Base-by-base conservation (phyloP, 2,113 vertebrate genomes). In the Probosciger aterrimus region DNA sequence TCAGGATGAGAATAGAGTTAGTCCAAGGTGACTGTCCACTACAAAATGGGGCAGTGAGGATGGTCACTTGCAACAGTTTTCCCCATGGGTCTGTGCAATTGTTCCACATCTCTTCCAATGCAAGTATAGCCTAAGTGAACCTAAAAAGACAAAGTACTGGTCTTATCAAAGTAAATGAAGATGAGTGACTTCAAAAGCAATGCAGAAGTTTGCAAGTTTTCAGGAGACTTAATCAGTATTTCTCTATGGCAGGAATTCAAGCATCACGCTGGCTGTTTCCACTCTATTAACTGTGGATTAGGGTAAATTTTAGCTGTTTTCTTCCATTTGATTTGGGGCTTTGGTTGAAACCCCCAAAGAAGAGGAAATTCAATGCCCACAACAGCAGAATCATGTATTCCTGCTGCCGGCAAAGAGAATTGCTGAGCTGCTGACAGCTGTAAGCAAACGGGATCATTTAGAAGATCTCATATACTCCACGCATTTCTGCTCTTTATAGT, bases 371-470 rank as follows among this genome's bases (percentile, higher is more conserved):
- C 33, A 46, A 20, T 37, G 41, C 8, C 50, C n/a, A 59, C 5
- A 67, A 8, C 22, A 84, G 50, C 53, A 95, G 79, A 91, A 74
- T 47, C 0, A 0, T 44, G 19, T 18, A 25, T 25, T 31, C 30
- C 35, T 71, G 37, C 50, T 75, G 52, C 39, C 37, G 17, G 41
- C 0, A 6, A 92, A 57, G 17, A 84, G 69, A 86, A 93, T 23
- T 60, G 64, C 79, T 73, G 92, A 91, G 73, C 65, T 79, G 83
- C 88, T 90, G 88, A 94, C 82, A 88, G 86, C 31, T 88, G 35
- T 52, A 86, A 90, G 88, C 90, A 78, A 94, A 93, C 3, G 8
- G 47, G 43, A 85, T 90, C 63, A 76, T 92, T 95, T 94, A 84
- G 94, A 93, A 94, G 69, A 95, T 84, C 35, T 37, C 65, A 93